Conservation (phyloP, 2,113 vertebrate species). For the Corythornis vintsioides region DNA sequence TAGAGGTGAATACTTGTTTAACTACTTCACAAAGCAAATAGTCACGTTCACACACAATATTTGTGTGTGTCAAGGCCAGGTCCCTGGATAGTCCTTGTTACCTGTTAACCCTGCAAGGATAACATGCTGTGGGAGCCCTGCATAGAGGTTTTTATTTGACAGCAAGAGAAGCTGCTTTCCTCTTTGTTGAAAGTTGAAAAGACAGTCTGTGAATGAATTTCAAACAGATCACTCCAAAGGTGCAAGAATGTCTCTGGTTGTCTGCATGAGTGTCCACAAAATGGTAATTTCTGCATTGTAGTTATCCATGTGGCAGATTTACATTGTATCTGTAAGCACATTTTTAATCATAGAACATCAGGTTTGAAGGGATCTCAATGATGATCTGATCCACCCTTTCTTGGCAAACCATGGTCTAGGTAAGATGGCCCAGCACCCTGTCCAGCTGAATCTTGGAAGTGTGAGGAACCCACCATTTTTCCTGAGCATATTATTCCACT, state of each 20-base stretch:
- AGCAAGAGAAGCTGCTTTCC: background rate
- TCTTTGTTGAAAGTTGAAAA: background rate
- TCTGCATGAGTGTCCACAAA: background rate
- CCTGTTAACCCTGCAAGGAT: background rate
- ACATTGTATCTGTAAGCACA: background rate
- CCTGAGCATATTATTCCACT: background rate
- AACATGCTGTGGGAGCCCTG: background rate
- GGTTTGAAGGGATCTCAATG: background rate
- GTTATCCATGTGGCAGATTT: background rate
- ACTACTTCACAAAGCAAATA: background rate
- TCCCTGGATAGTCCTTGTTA: background rate
- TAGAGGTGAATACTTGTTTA: too few species aligned
- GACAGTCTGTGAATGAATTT: background rate
- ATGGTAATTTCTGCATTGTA: background rate
- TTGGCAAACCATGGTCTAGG: background rate
- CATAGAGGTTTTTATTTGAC: background rate
- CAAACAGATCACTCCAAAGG: background rate
- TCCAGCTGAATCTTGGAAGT: background rate
- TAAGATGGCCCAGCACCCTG: background rate
- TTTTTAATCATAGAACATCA: background rate
- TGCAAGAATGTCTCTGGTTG: background rate
- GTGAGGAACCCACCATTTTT: background rate
- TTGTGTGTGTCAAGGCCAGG: background rate
- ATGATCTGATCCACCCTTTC: background rate
- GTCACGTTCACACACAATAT: accelerated